These are phyloP conservation scores for Alviniconcha strummeri DNA, from an alignment of 2,888 invertebrate species.

Conservation along the genomic window DNA sequence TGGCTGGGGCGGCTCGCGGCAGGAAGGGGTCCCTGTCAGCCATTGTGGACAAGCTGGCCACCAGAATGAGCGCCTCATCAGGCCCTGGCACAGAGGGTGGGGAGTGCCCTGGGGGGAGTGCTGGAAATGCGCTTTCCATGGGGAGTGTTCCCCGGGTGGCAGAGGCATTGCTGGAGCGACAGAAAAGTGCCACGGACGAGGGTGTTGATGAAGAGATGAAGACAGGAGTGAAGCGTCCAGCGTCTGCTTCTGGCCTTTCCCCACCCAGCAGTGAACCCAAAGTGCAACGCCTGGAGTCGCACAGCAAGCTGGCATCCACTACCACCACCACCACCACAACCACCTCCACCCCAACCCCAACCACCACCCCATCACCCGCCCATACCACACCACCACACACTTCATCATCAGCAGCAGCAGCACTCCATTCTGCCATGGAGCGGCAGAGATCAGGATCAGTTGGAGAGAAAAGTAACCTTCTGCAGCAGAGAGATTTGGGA, in stretches of 20 bases:
- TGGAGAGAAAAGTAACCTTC: slow-evolving; percentile 19
- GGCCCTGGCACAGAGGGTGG: slow-evolving; percentile 16
- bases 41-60: slow-evolving; percentile 88
- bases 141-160: background rate
- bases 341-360: background rate
- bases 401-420: background rate
- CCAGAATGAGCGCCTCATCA: slow-evolving; percentile 39
- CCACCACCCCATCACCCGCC: slow-evolving; percentile 2
- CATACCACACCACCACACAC: slow-evolving; percentile 16
- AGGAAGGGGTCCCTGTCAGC: slow-evolving; percentile 74
- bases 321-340: background rate
- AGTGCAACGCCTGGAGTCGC: slow-evolving; percentile 13
- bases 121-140: background rate
- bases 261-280: slow-evolving; percentile 23
- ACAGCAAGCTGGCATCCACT: background rate
- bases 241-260: slow-evolving; percentile 12
- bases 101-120: background rate
- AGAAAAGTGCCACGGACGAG: slow-evolving; percentile 20
- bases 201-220: slow-evolving; percentile 4
- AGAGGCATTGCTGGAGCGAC: background rate
- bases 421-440: background rate
- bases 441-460: slow-evolving; percentile 16
- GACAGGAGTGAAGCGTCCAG: slow-evolving; percentile 20
- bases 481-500: background rate
- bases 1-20: slow-evolving; percentile 40